A percentile compares a stretch with the other conserved stretches of the same genome.
Conservation (phyloP, 2,888 invertebrate species). For the Hemaris fuciformis region DNA sequence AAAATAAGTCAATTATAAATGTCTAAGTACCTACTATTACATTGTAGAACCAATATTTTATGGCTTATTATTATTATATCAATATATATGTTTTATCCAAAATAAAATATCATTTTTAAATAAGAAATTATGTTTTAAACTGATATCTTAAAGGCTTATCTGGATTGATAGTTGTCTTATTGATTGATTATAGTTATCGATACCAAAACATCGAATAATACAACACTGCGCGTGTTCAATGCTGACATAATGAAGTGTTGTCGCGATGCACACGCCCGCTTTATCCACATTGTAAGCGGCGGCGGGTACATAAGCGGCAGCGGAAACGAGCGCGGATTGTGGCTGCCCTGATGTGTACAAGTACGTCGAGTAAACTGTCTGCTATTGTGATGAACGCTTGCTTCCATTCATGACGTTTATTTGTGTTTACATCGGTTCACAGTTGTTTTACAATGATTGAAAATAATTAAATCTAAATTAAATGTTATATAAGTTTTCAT, state of each 20-base stretch:
- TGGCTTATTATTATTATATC: no score
- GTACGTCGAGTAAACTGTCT: no score
- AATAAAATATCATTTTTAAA: neutral
- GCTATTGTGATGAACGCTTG: neutral
- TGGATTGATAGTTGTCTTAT: no score
- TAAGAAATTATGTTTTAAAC: neutral
- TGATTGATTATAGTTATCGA: conserved; percentile 20
- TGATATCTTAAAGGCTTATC: neutral
- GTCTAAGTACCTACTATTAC: no score
- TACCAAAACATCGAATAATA: neutral
- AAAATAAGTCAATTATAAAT: no score
- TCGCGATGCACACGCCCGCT: conserved; percentile 58
- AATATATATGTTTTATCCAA: no score
- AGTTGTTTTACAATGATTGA: no score
- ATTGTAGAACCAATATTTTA: no score
- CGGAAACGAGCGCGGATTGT: conserved; percentile 19
- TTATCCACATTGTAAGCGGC: conserved; percentile 41
- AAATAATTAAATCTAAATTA: no score
- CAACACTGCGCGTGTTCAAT: conserved; percentile 52
- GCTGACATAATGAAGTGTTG: conserved; percentile 74
- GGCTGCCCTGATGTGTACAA: neutral
- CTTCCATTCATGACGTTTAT: neutral
- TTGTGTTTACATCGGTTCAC: neutral
- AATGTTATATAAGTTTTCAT: no score
- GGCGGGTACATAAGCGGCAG: conserved; percentile 36